phyloP scores from a whole-genome alignment of 2,797 vertebrate species.

The Nothura maculosa region DNA sequence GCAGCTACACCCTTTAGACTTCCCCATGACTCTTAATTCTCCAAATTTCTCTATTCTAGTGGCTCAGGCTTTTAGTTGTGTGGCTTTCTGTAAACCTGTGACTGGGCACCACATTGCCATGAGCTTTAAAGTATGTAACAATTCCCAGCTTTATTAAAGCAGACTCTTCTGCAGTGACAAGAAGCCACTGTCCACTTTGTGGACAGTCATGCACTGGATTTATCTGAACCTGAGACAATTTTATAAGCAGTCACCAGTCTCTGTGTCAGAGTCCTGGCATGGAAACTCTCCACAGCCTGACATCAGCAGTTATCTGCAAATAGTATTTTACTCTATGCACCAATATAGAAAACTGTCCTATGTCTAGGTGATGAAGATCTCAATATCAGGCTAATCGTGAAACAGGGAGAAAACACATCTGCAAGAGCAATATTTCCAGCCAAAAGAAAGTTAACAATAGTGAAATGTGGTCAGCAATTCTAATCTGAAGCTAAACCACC shows the following conservation, averaged over 20 bases:
- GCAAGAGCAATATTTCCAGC: neutral
- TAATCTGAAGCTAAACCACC: slow-evolving; percentile 9
- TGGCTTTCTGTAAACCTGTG: neutral
- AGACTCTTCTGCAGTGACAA: neutral
- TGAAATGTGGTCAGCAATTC: neutral
- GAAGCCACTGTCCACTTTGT: neutral
- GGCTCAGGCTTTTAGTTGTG: neutral
- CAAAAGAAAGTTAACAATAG: neutral
- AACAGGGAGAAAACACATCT: neutral
- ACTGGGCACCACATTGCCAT: neutral
- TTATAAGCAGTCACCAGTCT: neutral
- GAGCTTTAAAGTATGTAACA: neutral
- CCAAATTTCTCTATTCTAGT: rapidly evolving
- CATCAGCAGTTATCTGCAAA: neutral
- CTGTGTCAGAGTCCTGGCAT: neutral
- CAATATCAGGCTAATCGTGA: neutral
- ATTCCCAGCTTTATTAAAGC: neutral
- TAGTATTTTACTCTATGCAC: neutral
- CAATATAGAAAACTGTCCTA: neutral
- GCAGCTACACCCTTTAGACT: neutral
- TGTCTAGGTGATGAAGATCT: neutral
- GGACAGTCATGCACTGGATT: neutral
- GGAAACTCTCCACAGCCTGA: slow-evolving; percentile 8
- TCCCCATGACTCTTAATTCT: neutral
- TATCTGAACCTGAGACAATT: neutral